These are phyloP conservation scores for Neotoma lepida DNA, from an alignment of 2,113 vertebrate species.

Conservation along the genomic window DNA sequence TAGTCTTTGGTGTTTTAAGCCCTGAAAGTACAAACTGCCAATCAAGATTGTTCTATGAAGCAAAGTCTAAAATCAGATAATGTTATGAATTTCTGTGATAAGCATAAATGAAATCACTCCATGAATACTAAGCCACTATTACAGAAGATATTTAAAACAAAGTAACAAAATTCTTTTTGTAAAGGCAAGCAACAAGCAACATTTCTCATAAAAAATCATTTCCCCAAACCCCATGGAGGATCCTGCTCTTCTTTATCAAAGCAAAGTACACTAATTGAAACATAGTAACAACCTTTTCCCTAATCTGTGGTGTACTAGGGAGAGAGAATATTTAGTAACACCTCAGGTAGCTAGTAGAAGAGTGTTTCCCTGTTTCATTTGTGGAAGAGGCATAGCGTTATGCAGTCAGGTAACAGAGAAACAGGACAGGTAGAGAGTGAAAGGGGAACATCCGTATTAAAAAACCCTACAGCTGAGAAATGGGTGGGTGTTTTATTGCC, in stretches of 20 bases:
- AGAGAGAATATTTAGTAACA: not conserved
- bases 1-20: not conserved
- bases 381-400: not conserved
- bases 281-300: not conserved
- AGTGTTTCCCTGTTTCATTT: not conserved
- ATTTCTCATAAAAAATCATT: not conserved
- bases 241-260: not conserved
- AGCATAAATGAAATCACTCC: not conserved
- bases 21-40: not conserved
- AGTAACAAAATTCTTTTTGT: not conserved
- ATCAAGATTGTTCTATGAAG: not conserved
- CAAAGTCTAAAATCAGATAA: not conserved
- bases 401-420: not conserved
- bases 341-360: not conserved
- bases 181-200: not conserved
- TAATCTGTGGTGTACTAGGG: too few species aligned
- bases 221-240: not conserved
- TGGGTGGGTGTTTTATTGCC: not conserved
- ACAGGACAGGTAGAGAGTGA: not conserved
- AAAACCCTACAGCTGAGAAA: not conserved
- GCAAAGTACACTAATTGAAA: not conserved
- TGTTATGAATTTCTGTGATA: not conserved
- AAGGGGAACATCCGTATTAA: too few species aligned
- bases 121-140: not conserved
- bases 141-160: not conserved